Conservation (phyloP, 1,140 invertebrate genomes). For the Drosophila lini region DNA sequence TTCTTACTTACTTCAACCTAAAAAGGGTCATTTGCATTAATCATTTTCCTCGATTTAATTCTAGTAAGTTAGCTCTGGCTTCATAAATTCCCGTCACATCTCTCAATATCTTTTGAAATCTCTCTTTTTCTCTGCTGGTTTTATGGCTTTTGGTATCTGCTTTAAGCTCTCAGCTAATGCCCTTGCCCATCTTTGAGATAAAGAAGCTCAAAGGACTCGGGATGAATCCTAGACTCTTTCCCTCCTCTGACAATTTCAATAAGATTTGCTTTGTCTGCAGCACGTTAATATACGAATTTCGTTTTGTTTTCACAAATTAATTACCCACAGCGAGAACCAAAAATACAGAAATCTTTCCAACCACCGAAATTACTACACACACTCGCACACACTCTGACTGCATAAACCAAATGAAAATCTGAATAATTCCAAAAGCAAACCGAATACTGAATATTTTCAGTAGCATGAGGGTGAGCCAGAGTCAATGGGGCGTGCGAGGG, state of each 20-base stretch:
- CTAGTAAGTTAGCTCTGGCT: not conserved
- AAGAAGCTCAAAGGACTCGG: constrained; percentile 15
- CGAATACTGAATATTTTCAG: constrained; percentile 60
- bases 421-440: constrained; percentile 72
- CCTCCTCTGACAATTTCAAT: constrained; percentile 26
- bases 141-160: constrained; percentile 10
- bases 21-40: not conserved
- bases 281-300: constrained; percentile 36
- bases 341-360: constrained; percentile 45
- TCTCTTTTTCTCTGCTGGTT: not conserved
- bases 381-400: constrained; percentile 10
- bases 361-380: constrained; percentile 42
- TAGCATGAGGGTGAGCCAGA: constrained; percentile 29
- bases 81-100: constrained; percentile 18
- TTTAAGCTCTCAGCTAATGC: constrained; percentile 24
- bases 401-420: constrained; percentile 54
- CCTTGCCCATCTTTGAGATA: constrained; percentile 9
- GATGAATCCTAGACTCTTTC: constrained; percentile 13
- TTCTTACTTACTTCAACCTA: not conserved
- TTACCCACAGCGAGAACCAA: constrained; percentile 65
- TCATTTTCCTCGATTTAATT: constrained; percentile 9
- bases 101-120: constrained; percentile 15
- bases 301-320: constrained; percentile 69
- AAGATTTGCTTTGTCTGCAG: constrained; percentile 53
- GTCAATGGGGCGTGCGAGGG: constrained; percentile 22